A percentile compares a stretch with the other conserved stretches of the same genome.
Evolutionary conservation across 2,113 vertebrate species (phyloP).

Genomic region (Corythoichthys haematopterus): DNA sequence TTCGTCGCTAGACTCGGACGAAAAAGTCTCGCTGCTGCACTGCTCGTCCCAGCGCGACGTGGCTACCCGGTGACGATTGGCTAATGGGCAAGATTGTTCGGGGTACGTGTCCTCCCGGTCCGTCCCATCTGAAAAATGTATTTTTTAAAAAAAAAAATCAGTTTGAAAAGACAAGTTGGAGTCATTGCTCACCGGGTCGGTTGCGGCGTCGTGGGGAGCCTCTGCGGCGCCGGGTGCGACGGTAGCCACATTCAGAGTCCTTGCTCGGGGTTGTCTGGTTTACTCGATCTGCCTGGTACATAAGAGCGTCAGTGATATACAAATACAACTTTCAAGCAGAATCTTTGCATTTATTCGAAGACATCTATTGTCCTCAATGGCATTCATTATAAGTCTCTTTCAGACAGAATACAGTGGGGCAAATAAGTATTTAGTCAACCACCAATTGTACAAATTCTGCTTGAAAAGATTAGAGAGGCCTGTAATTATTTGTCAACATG

Average conservation of each 20-base stretch:
- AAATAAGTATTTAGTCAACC: too few species aligned
- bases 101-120: conserved; percentile 75
- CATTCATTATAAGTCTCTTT: too few species aligned
- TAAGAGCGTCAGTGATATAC: conserved; percentile 67
- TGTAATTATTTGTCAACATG: too few species aligned
- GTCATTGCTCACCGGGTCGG: conserved; percentile 77
- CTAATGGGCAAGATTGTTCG: conserved; percentile 71
- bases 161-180: neutral
- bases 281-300: conserved; percentile 88
- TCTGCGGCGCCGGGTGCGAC: conserved; percentile 67
- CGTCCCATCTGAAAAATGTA: conserved; percentile 63
- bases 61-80: conserved; percentile 58
- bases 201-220: conserved; percentile 69
- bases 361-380: too few species aligned
- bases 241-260: conserved; percentile 78
- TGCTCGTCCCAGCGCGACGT: conserved; percentile 70
- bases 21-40: conserved; percentile 78
- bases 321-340: conserved; percentile 17
- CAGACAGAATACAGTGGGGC: too few species aligned
- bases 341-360: neutral
- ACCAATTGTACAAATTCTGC: too few species aligned
- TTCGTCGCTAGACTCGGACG: conserved; percentile 79
- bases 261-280: conserved; percentile 80
- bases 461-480: too few species aligned
- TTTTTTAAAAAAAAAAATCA: neutral